Evolutionary conservation across 2,797 vertebrate genomes (phyloP).

Genomic region (Adrianichthys oophorus): DNA sequence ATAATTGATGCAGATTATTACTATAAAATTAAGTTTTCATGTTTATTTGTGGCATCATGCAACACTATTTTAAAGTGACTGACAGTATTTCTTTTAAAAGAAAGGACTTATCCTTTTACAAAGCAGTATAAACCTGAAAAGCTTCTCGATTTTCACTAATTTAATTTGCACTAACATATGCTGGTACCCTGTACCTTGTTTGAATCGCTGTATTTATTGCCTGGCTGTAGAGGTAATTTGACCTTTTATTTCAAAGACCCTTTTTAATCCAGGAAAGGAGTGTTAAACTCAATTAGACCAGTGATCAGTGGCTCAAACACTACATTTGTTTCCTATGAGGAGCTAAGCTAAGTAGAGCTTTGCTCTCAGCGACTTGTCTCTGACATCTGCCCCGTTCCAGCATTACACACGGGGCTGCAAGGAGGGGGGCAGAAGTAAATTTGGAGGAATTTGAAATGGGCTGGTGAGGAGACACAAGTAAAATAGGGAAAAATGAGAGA

Average conservation of each 20-base stretch:
- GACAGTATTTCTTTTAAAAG: no score
- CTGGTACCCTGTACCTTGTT: conserved; percentile 83
- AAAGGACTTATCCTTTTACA: conserved; percentile 30
- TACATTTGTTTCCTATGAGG: conserved; percentile 78
- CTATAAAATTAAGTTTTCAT: conserved; percentile 8
- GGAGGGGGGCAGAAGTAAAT: conserved; percentile 41
- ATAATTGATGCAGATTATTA: conserved; percentile 12
- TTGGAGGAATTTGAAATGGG: conserved; percentile 45
- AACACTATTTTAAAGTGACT: no score
- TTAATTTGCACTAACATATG: conserved; percentile 81
- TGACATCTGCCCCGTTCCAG: conserved; percentile 48
- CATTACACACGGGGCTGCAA: conserved; percentile 41
- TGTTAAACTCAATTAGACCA: conserved; percentile 83
- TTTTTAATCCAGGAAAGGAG: conserved; percentile 80
- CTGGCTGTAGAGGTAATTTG: conserved; percentile 83
- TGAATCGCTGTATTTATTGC: conserved; percentile 83
- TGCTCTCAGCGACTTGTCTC: conserved; percentile 46
- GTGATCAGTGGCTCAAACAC: conserved; percentile 82
- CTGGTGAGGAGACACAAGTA: conserved; percentile 41
- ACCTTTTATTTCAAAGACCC: conserved; percentile 81
- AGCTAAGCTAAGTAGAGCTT: conserved; percentile 54
- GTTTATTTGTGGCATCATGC: no score
- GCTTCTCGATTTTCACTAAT: conserved; percentile 77
- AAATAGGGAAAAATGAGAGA: conserved; percentile 47
- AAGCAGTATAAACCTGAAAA: conserved; percentile 54